A percentile compares a stretch with the other conserved stretches of the same genome.
phyloP scores from a whole-genome alignment of 2,113 vertebrate species.

The Lucifuga dentata region DNA sequence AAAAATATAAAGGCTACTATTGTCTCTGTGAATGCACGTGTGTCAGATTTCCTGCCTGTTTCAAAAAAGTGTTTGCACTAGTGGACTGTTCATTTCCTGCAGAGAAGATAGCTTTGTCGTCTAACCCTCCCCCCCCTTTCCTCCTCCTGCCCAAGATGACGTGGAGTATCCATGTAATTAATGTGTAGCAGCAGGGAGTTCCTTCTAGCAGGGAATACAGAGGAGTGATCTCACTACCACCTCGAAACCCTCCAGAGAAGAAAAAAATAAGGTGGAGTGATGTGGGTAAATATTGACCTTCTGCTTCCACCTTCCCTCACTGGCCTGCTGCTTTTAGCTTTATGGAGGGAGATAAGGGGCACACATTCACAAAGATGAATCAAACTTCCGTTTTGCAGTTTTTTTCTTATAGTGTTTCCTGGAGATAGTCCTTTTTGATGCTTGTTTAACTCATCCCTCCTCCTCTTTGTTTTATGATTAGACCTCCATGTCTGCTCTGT shows the following conservation, averaged over 20 bases:
- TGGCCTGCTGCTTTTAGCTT: constrained; percentile 24
- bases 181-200: constrained; percentile 80
- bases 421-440: constrained; percentile 6
- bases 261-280: constrained; percentile 20
- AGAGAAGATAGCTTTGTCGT: not conserved
- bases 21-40: not conserved
- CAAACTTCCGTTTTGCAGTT: constrained; percentile 25
- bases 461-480: not conserved
- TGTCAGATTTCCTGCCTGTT: constrained; percentile 5
- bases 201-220: constrained; percentile 70
- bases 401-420: constrained; percentile 42
- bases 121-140: not conserved
- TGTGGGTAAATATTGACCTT: constrained; percentile 84
- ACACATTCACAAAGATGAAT: constrained; percentile 15
- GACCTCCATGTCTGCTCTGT: not conserved
- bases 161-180: constrained; percentile 51
- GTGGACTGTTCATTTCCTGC: constrained; percentile 27
- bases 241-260: constrained; percentile 28
- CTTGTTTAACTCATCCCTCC: not conserved
- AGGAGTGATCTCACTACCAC: constrained; percentile 39
- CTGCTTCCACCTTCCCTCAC: constrained; percentile 36
- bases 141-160: constrained; percentile 13
- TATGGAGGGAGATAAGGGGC: constrained; percentile 32
- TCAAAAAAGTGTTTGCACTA: constrained; percentile 32
- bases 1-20: not conserved